Evolutionary conservation across 2,113 vertebrate genomes (phyloP), one percentile per base, ranked within the genome.

Genomic region (Pycnonotus jocosus): DNA sequence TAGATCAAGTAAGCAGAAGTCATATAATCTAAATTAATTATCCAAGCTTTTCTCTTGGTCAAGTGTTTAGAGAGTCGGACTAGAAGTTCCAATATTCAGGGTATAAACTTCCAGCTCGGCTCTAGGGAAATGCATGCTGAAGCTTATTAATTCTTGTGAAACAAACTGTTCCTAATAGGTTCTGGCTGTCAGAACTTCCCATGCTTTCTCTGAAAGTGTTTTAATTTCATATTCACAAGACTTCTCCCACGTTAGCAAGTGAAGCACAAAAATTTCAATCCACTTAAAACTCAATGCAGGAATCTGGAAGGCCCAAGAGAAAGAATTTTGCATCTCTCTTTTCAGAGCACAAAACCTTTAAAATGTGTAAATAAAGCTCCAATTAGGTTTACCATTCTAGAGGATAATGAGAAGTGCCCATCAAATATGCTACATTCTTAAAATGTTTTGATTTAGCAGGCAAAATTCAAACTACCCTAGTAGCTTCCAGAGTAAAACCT

Each of bases 161-260:
- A 89, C 71, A 77, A 90, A 94, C 77, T 92, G 70, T 91, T 81
- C 64, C 83, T 77, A 69, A 71, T 71, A 93, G 40, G 22, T 73
- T 73, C 73, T 88, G 94, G 47, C 72, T 87, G 72, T 73, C 81
- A 51, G 85, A 96, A 91, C 57, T 86, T 93, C 58, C 48, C 57
- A 66, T 91, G 93, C 38, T 95, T 90, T 91, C 90, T 88, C 89
- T 92, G 62, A 73, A 98, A 96, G 84, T 96, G 95, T 94, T 91
- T 95, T 97, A 94, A 98, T 96, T 97, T 97, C 93, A 97, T 95
- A 95, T 97, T 97, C 96, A 95, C 80, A 94, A 94, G 97, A 94
- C 92, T 97, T 94, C 94, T 95, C 88, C 90, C 73, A 89, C 92
- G 96, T 97, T 86, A 95, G 91, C 96, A 95, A 97, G 97, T 97